Percentiles rank a stretch among this genome's conserved stretches.
Evolutionary conservation across 2,797 vertebrate genomes (phyloP).

Genomic region (Podargus strigoides): DNA sequence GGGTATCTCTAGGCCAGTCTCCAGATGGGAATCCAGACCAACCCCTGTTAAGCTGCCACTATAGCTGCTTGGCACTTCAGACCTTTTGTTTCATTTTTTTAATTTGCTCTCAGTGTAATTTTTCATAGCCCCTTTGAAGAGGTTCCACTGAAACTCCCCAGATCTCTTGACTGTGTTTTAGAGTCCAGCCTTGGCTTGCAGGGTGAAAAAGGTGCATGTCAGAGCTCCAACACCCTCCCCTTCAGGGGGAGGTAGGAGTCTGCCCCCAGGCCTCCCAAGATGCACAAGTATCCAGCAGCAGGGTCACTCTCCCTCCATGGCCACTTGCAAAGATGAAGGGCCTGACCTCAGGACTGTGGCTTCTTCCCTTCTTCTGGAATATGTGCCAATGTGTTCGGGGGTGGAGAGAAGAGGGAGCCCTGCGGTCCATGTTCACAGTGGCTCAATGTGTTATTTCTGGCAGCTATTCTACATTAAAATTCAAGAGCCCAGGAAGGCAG

Average conservation of each 20-base stretch:
- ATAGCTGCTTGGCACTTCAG: background rate
- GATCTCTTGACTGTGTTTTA: background rate
- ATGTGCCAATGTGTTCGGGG: background rate
- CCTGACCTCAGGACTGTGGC: background rate
- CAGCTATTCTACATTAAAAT: constrained; percentile 42
- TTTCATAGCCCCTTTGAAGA: background rate
- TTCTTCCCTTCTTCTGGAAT: background rate
- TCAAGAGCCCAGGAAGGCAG: background rate
- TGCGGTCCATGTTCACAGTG: background rate
- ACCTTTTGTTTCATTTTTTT: background rate
- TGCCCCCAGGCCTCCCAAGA: background rate
- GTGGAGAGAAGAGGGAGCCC: background rate
- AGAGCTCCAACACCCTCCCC: background rate
- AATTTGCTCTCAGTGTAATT: background rate
- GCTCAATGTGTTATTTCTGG: constrained; percentile 58
- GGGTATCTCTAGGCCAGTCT: background rate
- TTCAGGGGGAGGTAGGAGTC: background rate
- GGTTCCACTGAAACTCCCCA: background rate
- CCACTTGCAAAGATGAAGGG: background rate
- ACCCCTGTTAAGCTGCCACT: background rate
- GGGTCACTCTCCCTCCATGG: background rate
- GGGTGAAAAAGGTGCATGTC: background rate
- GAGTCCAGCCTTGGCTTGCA: background rate
- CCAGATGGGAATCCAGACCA: background rate
- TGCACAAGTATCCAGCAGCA: background rate